Conservation (phyloP, 2,113 vertebrate species). For the Miniopterus natalensis region DNA sequence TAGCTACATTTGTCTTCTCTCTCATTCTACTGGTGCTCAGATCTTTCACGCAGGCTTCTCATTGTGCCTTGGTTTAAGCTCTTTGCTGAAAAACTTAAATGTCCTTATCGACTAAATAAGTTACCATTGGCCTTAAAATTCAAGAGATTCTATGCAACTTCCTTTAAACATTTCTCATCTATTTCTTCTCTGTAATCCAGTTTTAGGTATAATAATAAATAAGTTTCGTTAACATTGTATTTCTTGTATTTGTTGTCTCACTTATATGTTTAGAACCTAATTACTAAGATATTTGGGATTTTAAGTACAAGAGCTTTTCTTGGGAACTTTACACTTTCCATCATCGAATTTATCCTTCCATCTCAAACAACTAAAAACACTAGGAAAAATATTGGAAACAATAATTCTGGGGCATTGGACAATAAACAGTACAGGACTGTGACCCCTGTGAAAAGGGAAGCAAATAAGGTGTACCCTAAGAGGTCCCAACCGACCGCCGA, state of each 20-base stretch:
- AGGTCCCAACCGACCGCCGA: not conserved
- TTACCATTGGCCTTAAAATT: not conserved
- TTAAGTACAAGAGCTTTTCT: not conserved
- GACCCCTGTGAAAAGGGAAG: not conserved
- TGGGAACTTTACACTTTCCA: not conserved
- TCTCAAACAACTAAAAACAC: not conserved
- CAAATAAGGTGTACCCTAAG: not conserved
- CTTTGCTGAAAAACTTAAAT: not conserved
- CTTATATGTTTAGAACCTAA: not conserved
- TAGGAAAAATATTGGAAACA: not conserved
- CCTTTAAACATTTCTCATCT: not conserved
- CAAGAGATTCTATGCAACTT: not conserved
- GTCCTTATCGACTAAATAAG: not conserved
- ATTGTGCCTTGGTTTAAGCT: not conserved
- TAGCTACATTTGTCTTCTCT: not conserved
- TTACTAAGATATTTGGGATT: not conserved
- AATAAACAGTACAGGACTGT: not conserved
- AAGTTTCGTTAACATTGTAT: not conserved
- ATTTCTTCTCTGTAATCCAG: not conserved
- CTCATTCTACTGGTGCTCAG: not conserved
- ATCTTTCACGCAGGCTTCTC: not conserved
- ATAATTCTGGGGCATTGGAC: not conserved
- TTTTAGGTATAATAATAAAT: not conserved
- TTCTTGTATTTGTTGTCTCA: not conserved
- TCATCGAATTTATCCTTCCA: not conserved